phyloP scores from a whole-genome alignment of 2,113 vertebrate species.

The Cinclus cinclus region DNA sequence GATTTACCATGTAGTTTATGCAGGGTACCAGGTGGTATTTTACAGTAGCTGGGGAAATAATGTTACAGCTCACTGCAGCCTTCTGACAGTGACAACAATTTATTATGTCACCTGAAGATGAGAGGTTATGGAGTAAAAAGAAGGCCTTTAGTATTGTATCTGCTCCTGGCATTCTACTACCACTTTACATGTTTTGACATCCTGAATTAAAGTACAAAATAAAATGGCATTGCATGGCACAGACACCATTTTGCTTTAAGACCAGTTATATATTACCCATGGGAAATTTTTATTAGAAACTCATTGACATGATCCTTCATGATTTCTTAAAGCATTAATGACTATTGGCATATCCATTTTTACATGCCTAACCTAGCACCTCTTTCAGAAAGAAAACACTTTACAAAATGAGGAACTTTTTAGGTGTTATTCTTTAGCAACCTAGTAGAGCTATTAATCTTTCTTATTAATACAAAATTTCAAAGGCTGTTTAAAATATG shows the following conservation, averaged over 20 bases:
- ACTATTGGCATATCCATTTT: neutral
- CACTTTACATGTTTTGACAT: neutral
- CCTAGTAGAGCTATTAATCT: neutral
- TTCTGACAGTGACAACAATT: slow-evolving; percentile 50
- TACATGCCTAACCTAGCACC: neutral
- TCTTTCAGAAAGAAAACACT: neutral
- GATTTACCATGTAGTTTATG: slow-evolving; percentile 67
- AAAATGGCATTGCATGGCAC: neutral
- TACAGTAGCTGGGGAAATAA: slow-evolving; percentile 44
- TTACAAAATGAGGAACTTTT: neutral
- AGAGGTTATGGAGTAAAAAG: neutral
- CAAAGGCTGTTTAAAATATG: neutral
- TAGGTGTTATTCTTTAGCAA: neutral
- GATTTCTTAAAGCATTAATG: neutral
- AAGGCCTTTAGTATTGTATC: neutral
- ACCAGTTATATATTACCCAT: neutral
- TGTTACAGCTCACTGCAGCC: neutral
- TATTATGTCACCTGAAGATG: slow-evolving; percentile 37
- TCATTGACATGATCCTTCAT: neutral
- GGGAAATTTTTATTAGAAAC: neutral
- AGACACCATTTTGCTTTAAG: neutral
- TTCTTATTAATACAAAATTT: neutral
- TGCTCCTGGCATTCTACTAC: neutral
- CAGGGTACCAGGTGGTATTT: slow-evolving; percentile 64
- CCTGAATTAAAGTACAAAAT: neutral